These are phyloP conservation scores for Rhingia rostrata DNA, from an alignment of 2,888 invertebrate species.

Conservation along the genomic window DNA sequence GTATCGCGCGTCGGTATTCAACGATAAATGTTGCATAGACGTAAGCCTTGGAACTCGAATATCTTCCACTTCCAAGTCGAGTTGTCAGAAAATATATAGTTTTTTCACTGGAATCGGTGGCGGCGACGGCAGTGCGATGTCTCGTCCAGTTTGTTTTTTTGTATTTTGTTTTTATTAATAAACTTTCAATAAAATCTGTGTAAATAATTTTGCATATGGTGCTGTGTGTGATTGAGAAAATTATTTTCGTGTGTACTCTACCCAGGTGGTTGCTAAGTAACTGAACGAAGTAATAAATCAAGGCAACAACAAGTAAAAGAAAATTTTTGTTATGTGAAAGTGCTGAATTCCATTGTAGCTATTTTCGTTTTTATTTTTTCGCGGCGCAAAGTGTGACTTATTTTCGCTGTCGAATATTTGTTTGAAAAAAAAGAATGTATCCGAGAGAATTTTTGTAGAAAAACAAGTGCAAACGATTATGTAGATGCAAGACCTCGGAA, in stretches of 20 bases:
- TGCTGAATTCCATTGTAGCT: conserved; percentile 71
- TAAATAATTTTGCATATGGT: conserved; percentile 52
- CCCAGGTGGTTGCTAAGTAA: conserved; percentile 66
- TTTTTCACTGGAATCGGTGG: conserved; percentile 63
- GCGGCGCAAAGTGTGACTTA: conserved; percentile 60
- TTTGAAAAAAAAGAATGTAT: conserved; percentile 40
- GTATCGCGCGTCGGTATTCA: conserved; percentile 67
- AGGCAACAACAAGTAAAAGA: conserved; percentile 48
- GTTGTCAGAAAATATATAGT: conserved; percentile 68
- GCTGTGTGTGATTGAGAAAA: conserved; percentile 44
- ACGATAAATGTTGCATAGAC: conserved; percentile 62
- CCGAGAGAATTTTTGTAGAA: conserved; percentile 18
- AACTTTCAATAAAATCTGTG: conserved; percentile 34
- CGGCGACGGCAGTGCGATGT: conserved; percentile 48
- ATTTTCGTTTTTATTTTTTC: conserved; percentile 51
- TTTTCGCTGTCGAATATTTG: conserved; percentile 32
- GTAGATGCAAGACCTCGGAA: conserved; percentile 51
- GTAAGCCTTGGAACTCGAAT: conserved; percentile 57
- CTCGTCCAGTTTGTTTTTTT: conserved; percentile 34
- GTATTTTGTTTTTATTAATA: conserved; percentile 45
- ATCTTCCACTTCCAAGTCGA: conserved; percentile 67
- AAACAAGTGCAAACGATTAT: conserved; percentile 43
- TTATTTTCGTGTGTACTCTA: conserved; percentile 46
- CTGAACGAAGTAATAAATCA: conserved; percentile 54
- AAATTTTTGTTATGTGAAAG: conserved; percentile 65